These are phyloP conservation scores for Eriosoma lanigerum DNA, from an alignment of 1,140 invertebrate species.

Conservation along the genomic window DNA sequence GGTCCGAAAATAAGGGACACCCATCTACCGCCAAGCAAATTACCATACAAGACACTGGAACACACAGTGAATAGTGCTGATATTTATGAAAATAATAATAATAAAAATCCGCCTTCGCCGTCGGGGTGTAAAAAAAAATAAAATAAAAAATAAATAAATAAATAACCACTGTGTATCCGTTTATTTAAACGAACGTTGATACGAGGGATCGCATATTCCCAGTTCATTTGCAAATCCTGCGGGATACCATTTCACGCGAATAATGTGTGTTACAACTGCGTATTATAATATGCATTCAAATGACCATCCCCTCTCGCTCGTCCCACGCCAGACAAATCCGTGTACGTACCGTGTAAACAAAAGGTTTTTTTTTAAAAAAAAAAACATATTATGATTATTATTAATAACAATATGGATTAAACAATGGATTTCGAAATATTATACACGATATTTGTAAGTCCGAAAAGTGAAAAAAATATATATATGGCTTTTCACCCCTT, in stretches of 20 bases:
- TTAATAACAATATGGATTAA: constrained; percentile 41
- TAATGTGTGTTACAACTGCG: constrained; percentile 24
- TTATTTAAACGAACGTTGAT: constrained; percentile 51
- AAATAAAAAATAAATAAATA: too few species aligned
- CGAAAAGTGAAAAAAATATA: constrained; percentile 21
- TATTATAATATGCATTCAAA: too few species aligned
- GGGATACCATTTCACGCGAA: constrained; percentile 45
- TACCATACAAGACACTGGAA: constrained; percentile 48
- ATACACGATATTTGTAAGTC: constrained; percentile 29
- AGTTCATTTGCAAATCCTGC: constrained; percentile 49
- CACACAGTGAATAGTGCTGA: constrained; percentile 42
- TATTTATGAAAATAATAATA: constrained; percentile 29
- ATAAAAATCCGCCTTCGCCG: constrained; percentile 17
- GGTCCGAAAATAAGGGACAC: constrained; percentile 44
- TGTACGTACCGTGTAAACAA: constrained; percentile 38
- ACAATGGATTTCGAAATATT: constrained; percentile 28
- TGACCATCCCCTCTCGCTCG: neutral
- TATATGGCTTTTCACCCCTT: constrained; percentile 45
- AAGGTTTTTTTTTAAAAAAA: constrained; percentile 38
- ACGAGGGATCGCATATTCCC: constrained; percentile 51
- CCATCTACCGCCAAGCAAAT: constrained; percentile 36
- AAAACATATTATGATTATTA: constrained; percentile 40
- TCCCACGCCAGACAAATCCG: neutral
- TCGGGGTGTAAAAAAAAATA: constrained; percentile 33
- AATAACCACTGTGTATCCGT: constrained; percentile 47